Conservation (phyloP, 2,797 vertebrate species). For the Siniperca scherzeri region DNA sequence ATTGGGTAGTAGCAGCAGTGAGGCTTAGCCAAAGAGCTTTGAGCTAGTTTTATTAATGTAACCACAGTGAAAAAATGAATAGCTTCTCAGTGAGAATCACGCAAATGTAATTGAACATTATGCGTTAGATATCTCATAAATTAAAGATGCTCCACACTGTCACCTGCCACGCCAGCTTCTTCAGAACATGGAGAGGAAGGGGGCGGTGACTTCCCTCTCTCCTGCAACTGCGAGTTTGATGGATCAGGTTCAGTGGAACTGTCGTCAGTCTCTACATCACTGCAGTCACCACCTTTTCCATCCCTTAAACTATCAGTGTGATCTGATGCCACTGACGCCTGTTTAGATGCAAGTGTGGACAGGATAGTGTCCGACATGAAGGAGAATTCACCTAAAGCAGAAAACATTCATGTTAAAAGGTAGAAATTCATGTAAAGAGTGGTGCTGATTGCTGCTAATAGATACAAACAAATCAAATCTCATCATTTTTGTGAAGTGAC, state of each 20-base stretch:
- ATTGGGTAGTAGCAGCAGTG: not conserved
- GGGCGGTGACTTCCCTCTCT: not conserved
- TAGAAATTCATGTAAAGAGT: too few relatives aligned
- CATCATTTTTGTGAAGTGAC: not conserved
- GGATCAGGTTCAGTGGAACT: not conserved
- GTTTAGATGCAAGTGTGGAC: conserved; percentile 13
- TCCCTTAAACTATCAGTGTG: not conserved
- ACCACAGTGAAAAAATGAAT: too few relatives aligned
- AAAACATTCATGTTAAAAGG: not conserved
- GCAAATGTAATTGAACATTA: not conserved
- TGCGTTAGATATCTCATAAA: not conserved
- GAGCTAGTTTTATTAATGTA: too few relatives aligned
- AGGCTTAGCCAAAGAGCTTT: not conserved
- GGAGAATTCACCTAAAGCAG: conserved; percentile 26
- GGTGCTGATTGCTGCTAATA: not conserved
- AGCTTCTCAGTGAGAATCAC: too few relatives aligned
- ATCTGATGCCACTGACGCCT: not conserved
- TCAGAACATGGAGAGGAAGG: not conserved
- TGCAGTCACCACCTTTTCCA: not conserved
- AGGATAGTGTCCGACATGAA: conserved; percentile 33
- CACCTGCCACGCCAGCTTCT: not conserved
- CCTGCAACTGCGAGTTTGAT: not conserved
- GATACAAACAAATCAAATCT: not conserved
- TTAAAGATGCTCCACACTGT: not conserved
- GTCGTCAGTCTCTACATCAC: conserved; percentile 4